phyloP scores from a whole-genome alignment of 53 echinoderm and acorn worm genomes.

The Henricia sp. region DNA sequence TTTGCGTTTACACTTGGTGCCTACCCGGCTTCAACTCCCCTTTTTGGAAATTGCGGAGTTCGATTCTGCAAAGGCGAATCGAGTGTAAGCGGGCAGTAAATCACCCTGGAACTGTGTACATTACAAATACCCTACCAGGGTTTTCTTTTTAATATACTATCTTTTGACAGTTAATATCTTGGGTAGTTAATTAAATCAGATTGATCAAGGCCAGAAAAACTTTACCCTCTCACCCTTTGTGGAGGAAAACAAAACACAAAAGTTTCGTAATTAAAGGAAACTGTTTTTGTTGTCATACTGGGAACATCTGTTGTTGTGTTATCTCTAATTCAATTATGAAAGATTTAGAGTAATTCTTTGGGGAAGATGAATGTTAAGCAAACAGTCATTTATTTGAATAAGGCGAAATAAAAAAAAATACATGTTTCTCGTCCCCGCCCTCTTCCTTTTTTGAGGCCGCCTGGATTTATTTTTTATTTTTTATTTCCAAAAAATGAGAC shows the following conservation, averaged over 20 bases:
- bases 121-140: neutral
- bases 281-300: conserved; percentile 30
- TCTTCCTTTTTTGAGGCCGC: too few species aligned
- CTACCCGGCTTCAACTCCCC: too few species aligned
- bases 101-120: too few species aligned
- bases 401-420: neutral
- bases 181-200: conserved; percentile 51
- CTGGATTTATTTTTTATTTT: too few species aligned
- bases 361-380: conserved; percentile 18
- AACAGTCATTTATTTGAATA: conserved; percentile 11
- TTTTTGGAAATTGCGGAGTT: too few species aligned
- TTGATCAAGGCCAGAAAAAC: conserved; percentile 48
- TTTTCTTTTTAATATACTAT: conserved; percentile 11
- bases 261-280: neutral
- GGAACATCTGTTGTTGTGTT: conserved; percentile 43
- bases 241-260: neutral
- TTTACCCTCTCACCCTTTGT: neutral
- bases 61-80: too few species aligned
- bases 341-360: conserved; percentile 35
- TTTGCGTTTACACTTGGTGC: too few species aligned
- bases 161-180: conserved; percentile 46
- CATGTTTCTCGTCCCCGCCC: too few species aligned
- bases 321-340: neutral
- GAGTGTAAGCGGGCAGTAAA: too few species aligned
- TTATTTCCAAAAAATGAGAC: too few species aligned